Percentiles rank a stretch among this genome's conserved stretches.
These are phyloP conservation scores for Cottoperca gobio DNA, from an alignment of 2,797 vertebrate species.

Conservation along the genomic window DNA sequence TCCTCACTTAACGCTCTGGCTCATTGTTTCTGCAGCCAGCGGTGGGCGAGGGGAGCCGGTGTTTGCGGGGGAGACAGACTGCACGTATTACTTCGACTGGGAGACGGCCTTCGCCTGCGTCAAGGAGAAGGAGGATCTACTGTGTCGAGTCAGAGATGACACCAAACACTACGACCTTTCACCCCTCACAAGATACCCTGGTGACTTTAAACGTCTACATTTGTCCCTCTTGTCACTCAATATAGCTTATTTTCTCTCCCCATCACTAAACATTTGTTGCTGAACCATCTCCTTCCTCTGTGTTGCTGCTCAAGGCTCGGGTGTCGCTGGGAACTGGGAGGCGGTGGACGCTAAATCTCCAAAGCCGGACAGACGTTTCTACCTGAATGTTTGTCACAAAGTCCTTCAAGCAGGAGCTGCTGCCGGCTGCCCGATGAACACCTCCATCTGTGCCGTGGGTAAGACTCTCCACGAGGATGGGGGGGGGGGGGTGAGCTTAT, in stretches of 20 bases:
- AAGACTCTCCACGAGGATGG: conserved; percentile 56
- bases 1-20: not conserved
- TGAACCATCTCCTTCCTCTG: not conserved
- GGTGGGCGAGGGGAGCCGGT: conserved; percentile 87
- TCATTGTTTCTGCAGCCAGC: conserved; percentile 73
- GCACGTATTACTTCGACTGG: conserved; percentile 97
- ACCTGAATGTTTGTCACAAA: conserved; percentile 93
- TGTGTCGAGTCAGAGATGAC: conserved; percentile 87
- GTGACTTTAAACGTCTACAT: conserved; percentile 73
- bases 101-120: conserved; percentile 91
- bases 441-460: conserved; percentile 93
- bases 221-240: not conserved
- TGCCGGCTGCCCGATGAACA: conserved; percentile 82
- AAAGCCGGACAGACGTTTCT: conserved; percentile 81
- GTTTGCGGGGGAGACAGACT: conserved; percentile 92
- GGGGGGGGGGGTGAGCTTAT: too few species aligned
- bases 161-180: conserved; percentile 92
- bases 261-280: not conserved
- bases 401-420: conserved; percentile 84
- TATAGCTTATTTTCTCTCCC: not conserved
- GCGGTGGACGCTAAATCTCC: conserved; percentile 84
- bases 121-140: conserved; percentile 91
- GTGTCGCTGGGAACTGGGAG: conserved; percentile 89
- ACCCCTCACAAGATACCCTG: conserved; percentile 87
- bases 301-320: conserved; percentile 78